A percentile compares a stretch with the other conserved stretches of the same genome.
Conservation (phyloP, 2,888 invertebrate genomes). For the Noctua janthe region DNA sequence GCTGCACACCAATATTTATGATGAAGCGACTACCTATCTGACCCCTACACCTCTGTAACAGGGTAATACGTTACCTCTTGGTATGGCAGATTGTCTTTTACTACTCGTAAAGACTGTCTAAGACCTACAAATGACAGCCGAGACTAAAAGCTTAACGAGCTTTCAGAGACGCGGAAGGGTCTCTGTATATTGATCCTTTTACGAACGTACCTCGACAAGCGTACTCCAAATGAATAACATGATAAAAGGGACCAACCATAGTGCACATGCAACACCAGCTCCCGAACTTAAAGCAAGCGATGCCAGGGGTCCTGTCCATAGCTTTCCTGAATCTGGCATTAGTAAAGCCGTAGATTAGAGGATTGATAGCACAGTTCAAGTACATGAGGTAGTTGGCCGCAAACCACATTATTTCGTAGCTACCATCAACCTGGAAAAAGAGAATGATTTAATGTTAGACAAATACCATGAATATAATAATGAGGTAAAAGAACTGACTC, state of each 20-base stretch:
- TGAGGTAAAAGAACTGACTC: background rate
- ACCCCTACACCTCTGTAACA: background rate
- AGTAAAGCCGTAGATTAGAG: conserved; percentile 94
- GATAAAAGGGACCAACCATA: conserved; percentile 69
- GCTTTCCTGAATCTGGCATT: conserved; percentile 93
- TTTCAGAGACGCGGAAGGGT: background rate
- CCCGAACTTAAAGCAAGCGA: conserved; percentile 86
- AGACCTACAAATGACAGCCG: background rate
- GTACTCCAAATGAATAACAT: background rate
- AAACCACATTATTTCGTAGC: conserved; percentile 92
- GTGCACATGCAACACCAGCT: conserved; percentile 84
- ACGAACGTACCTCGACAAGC: background rate
- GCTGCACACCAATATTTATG: background rate
- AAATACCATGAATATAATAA: background rate
- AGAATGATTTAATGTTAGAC: background rate
- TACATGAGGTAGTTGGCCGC: conserved; percentile 93
- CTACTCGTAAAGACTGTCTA: background rate
- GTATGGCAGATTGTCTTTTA: background rate
- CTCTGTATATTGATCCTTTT: background rate
- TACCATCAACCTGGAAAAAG: conserved; percentile 86
- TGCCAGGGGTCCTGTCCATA: conserved; percentile 89
- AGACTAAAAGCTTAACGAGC: background rate
- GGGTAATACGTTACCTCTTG: background rate
- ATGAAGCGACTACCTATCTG: background rate
- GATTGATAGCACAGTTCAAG: conserved; percentile 93